These are phyloP conservation scores for Acipenser oxyrinchus DNA, from an alignment of 2,797 vertebrate species.

Conservation along the genomic window DNA sequence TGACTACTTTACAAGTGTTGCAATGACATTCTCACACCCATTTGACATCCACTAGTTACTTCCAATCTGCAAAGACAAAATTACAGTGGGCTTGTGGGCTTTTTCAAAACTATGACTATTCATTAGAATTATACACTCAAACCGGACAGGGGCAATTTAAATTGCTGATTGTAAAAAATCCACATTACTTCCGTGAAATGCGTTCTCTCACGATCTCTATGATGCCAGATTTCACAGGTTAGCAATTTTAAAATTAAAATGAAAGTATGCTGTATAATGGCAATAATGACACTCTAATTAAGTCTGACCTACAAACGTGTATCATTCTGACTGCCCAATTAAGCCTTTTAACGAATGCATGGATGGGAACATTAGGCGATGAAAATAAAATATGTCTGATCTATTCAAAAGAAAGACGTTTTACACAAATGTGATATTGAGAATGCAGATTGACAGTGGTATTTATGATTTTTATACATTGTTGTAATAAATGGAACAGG, in stretches of 20 bases:
- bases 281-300: conserved; percentile 1
- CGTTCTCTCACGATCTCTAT: not conserved
- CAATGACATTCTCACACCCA: conserved; percentile 8
- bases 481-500: too few relatives aligned
- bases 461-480: too few relatives aligned
- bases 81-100: conserved; percentile 26
- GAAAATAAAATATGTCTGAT: not conserved
- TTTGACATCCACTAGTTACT: conserved; percentile 16
- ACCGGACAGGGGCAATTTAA: conserved; percentile 17
- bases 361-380: not conserved
- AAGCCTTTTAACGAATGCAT: conserved; percentile 1
- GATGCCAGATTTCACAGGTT: not conserved
- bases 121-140: conserved; percentile 34
- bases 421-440: too few relatives aligned
- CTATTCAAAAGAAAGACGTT: not conserved
- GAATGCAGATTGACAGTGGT: too few relatives aligned
- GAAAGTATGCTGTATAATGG: conserved; percentile 2
- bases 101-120: conserved; percentile 33
- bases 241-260: not conserved
- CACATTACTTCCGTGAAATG: conserved; percentile 2
- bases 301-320: not conserved
- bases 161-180: conserved; percentile 5
- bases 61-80: conserved; percentile 21
- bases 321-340: not conserved
- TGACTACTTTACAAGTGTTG: conserved; percentile 32